Base-by-base conservation (phyloP, 2,888 invertebrate species). In the Parnassius smintheus region DNA sequence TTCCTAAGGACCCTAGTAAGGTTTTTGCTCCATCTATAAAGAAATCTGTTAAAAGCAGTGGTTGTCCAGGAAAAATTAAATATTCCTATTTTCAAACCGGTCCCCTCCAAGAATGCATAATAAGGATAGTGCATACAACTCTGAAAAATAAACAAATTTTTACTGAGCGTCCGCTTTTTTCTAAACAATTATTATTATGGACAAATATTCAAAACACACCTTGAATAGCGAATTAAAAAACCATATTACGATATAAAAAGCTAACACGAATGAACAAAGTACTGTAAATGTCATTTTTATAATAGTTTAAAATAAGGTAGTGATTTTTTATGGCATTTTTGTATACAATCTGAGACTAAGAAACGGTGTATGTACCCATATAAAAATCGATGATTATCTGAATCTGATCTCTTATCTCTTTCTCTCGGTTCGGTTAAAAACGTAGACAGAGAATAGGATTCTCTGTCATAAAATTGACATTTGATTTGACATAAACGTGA, bases 221-320 rank as follows among this genome's bases (percentile, higher is more conserved):
- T 96, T 96, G 75, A 96, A 96, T 82, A 97, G 95, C n/a, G 94
- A 93, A 82, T 97, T 96, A 80, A 96, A 95, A 81, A 96, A 96
- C 82, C 95, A 94, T 71, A 96, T 84, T 49, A 94, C 89, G 68
- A 93, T 93, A 82, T 97, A 96, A 72, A 96, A 90, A 56, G 93
- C 87, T 68, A 93, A 84, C 67, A 95, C 92, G 68, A 93, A 86
- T 61, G 94, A 85, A 70, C 95, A 93, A 66, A 95, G 92, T 71
- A 93, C 85, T 59, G 93, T 82, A 64, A 94, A 92, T 82, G 95
- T 95, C 96, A 96, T 96, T 71, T 68, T 79, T 58, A 49, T 12
- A 12, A 2, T n/a, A 46, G 35, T 35, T 35, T 35, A 35, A 4
- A 35, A 35, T 3, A 7, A 35, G 7, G 35, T 35, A 7, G 3